These are phyloP conservation scores for Pangasius djambal DNA, from an alignment of 2,797 vertebrate species.

Conservation along the genomic window DNA sequence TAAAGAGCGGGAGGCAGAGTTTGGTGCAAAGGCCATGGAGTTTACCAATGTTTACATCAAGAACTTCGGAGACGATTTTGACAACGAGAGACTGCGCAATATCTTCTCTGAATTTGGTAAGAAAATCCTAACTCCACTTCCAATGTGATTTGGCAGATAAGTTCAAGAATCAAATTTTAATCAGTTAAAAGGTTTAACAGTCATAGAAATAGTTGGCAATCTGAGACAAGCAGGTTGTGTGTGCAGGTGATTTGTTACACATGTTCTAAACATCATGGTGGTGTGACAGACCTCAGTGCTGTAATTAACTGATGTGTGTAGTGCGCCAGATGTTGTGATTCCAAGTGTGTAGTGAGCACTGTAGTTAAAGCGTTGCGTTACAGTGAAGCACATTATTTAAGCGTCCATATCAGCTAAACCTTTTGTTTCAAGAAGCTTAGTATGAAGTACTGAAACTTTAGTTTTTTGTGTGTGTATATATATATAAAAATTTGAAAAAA, in stretches of 20 bases:
- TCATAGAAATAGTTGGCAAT: not conserved
- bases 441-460: not conserved
- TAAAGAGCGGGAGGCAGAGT: slow-evolving; percentile 89
- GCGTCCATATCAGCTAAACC: not conserved
- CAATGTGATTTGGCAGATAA: not conserved
- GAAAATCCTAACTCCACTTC: not conserved
- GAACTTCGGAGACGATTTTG: slow-evolving; percentile 90
- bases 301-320: not conserved
- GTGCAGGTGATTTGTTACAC: no score
- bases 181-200: not conserved
- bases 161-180: not conserved
- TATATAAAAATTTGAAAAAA: no score
- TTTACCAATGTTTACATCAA: slow-evolving; percentile 99
- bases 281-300: not conserved
- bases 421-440: not conserved
- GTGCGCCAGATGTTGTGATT: no score
- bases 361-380: not conserved
- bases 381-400: not conserved
- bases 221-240: not conserved
- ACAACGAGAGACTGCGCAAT: slow-evolving; percentile 82
- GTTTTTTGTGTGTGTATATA: no score
- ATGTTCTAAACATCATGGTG: not conserved
- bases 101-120: slow-evolving; percentile 89
- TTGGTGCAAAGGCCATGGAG: slow-evolving; percentile 83
- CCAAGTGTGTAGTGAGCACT: no score